Conservation (phyloP, 2,888 invertebrate genomes). For the Willowsia nigromaculata region DNA sequence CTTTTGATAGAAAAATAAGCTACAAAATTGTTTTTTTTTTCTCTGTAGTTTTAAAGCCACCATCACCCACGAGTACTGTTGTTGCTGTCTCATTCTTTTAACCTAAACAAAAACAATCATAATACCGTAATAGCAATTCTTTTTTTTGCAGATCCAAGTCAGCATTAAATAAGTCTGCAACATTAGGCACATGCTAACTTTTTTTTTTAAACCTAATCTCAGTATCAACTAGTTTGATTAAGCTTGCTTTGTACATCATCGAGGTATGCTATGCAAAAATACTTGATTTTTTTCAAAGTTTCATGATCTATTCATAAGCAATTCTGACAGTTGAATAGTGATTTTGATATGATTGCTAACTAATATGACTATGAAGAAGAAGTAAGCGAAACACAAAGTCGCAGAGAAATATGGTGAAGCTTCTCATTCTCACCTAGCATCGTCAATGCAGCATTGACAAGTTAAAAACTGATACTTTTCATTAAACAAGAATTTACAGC, state of each 20-base stretch:
- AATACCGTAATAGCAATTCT: conserved; percentile 49
- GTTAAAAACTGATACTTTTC: not conserved
- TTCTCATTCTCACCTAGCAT: not conserved
- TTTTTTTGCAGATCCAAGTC: not conserved
- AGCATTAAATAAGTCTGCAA: not conserved
- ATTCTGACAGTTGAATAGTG: not conserved
- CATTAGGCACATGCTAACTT: conserved; percentile 8
- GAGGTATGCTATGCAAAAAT: not conserved
- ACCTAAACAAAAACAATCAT: conserved; percentile 43
- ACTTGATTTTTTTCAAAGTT: not conserved
- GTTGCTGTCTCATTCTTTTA: conserved; percentile 16
- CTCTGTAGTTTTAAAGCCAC: conserved; percentile 6
- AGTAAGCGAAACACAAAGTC: not conserved
- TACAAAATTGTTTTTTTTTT: conserved; percentile 18
- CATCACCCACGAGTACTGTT: conserved; percentile 21
- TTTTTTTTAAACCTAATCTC: not conserved
- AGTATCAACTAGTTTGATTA: not conserved
- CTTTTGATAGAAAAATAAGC: conserved; percentile 47
- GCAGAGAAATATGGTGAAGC: not conserved
- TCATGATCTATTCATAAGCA: conserved; percentile 48
- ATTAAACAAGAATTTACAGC: too few species aligned
- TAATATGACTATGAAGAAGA: conserved; percentile 18
- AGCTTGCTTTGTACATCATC: not conserved
- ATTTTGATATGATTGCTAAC: conserved; percentile 26
- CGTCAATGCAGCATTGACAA: not conserved